A percentile compares a stretch with the other conserved stretches of the same genome.
Evolutionary conservation across 2,888 invertebrate species (phyloP).

Genomic region (Crioceris asparagi): DNA sequence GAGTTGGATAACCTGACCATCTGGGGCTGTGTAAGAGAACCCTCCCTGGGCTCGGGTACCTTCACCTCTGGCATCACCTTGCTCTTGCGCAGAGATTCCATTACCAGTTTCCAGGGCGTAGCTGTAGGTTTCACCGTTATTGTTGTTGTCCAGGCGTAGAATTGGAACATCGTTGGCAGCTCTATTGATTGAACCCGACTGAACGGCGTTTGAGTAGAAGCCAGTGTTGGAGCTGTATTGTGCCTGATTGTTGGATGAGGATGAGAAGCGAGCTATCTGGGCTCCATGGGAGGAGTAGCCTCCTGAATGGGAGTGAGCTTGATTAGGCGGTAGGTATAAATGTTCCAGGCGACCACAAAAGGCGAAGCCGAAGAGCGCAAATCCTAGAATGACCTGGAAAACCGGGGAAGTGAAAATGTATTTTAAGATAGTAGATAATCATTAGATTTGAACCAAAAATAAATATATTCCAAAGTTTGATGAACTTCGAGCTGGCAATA

Average conservation of each 20-base stretch:
- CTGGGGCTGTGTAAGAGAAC: constrained; percentile 29
- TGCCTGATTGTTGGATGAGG: not conserved
- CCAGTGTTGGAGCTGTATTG: not conserved
- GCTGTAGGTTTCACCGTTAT: constrained; percentile 29
- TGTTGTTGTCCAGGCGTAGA: constrained; percentile 27
- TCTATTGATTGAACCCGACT: constrained; percentile 12
- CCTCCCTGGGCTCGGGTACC: constrained; percentile 27
- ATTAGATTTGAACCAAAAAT: not conserved
- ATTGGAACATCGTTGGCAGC: constrained; percentile 23
- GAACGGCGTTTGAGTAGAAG: not conserved
- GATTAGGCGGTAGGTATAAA: constrained; percentile 20
- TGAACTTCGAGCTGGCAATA: too few relatives aligned
- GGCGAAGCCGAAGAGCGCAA: constrained; percentile 21
- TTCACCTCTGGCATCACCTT: constrained; percentile 19
- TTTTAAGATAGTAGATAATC: not conserved
- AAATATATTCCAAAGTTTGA: too few relatives aligned
- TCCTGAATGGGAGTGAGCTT: constrained; percentile 1
- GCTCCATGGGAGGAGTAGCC: not conserved
- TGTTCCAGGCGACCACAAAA: constrained; percentile 22
- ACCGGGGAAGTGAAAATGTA: not conserved
- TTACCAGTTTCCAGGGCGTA: constrained; percentile 47
- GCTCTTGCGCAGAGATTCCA: constrained; percentile 38
- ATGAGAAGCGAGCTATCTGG: constrained; percentile 3
- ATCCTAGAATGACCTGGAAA: constrained; percentile 18
- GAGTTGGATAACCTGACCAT: constrained; percentile 24